These are phyloP conservation scores for Caranx ignobilis DNA, from an alignment of 2,113 vertebrate species.

Conservation along the genomic window DNA sequence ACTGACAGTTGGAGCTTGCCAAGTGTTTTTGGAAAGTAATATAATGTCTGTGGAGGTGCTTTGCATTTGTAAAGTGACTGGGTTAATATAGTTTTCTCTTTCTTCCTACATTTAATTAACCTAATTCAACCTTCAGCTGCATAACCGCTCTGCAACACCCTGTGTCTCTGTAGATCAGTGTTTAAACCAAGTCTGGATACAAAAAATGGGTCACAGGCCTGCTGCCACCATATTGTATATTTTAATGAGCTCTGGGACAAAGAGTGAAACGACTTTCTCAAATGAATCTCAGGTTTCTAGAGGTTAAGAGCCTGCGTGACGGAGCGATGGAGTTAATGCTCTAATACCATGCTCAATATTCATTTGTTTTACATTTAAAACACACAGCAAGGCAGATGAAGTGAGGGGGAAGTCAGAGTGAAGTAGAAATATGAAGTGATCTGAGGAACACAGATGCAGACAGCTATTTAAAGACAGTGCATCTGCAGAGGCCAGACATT, in stretches of 20 bases:
- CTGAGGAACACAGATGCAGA: slow-evolving; percentile 10
- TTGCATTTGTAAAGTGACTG: not conserved
- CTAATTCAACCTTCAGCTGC: slow-evolving; percentile 5
- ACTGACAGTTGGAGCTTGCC: not conserved
- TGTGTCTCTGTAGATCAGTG: slow-evolving; percentile 6
- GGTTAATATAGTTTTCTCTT: not conserved
- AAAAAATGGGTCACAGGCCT: slow-evolving; percentile 23
- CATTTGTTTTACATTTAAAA: not conserved
- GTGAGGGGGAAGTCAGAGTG: slow-evolving; percentile 17
- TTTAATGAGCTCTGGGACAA: slow-evolving; percentile 28
- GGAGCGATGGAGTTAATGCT: not conserved
- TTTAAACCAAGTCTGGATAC: slow-evolving; percentile 22
- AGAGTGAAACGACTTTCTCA: slow-evolving; percentile 22
- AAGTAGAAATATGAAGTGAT: slow-evolving; percentile 17
- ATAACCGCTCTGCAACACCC: slow-evolving; percentile 7
- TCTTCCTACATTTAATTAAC: slow-evolving; percentile 24
- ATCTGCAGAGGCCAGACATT: slow-evolving; percentile 45
- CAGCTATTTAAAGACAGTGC: slow-evolving; percentile 49
- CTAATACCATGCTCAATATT: not conserved
- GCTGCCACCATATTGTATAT: slow-evolving; percentile 27
- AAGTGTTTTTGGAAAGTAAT: not conserved
- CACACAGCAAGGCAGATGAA: slow-evolving; percentile 6
- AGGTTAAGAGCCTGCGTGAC: slow-evolving; percentile 6
- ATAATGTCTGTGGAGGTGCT: not conserved
- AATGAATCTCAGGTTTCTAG: slow-evolving; percentile 2